Evolutionary conservation across 2,888 invertebrate genomes (phyloP), one percentile per base, ranked within the genome.

Genomic region (Ypsolopha scabrella): DNA sequence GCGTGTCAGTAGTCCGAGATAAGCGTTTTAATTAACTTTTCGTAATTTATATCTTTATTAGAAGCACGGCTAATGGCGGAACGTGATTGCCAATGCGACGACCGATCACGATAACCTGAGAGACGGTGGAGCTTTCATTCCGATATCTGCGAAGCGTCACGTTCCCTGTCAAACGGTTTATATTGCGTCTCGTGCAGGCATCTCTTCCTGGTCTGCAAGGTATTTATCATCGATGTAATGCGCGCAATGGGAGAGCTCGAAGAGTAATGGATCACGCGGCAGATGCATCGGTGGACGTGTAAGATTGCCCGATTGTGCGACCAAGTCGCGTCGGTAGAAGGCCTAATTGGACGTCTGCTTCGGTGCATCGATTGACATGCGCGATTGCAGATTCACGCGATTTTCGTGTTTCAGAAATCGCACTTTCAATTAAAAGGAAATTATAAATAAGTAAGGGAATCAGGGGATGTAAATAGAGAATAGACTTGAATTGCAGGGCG

Each of bases 11-110:
- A 54, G 55, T 48, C 54, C 34, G 6, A n/a, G 35, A 35, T 35
- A 46, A 33, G 70, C 72, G 69, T 73, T 81, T 81, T 85, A 85
- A 83, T 83, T 80, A 82, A 80, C 70, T 80, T 82, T 80, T 77
- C 68, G 74, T 78, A 77, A 81, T 80, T 81, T 81, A 85, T 83
- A 80, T 80, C 80, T 83, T 75, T 79, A 83, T 82, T 80, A 78
- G 70, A 73, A 63, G 70, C 66, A 56, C 57, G 60, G 65, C 68
- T 76, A 78, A 77, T 75, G 72, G 78, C 58, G 55, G 64, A 61
- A 60, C 72, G 69, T 74, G 80, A 80, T 81, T 77, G 78, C 69
- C 71, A 75, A 72, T 70, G 64, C 62, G 60, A 61, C 58, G 63
- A 64, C 56, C 64, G 70, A 78, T 79, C 77, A 70, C 69, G 79